These are phyloP conservation scores for Nixonia krombeini DNA, from an alignment of 1,140 invertebrate species.

Conservation along the genomic window DNA sequence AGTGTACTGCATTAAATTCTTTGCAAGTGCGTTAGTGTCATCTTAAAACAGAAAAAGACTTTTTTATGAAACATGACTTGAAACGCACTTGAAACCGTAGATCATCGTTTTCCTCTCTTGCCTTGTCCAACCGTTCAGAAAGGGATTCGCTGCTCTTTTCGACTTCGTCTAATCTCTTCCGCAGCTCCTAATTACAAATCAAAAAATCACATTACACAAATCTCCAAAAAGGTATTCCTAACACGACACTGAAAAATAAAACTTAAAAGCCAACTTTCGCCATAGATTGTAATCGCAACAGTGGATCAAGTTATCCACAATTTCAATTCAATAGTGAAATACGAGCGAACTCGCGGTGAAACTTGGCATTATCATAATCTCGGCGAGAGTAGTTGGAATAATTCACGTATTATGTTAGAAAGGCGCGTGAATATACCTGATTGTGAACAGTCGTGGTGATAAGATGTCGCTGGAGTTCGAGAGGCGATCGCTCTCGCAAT, in stretches of 20 bases:
- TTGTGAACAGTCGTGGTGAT: slow-evolving; percentile 87
- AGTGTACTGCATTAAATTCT: too few species aligned
- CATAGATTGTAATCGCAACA: too few species aligned
- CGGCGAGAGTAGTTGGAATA: too few species aligned
- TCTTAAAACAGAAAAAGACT: background rate
- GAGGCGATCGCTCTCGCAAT: slow-evolving; percentile 82
- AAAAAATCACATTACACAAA: slow-evolving; percentile 2
- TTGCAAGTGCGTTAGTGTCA: too few species aligned
- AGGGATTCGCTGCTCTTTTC: slow-evolving; percentile 76
- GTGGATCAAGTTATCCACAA: too few species aligned
- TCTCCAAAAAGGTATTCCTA: too few species aligned
- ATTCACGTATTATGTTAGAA: background rate
- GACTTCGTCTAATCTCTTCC: slow-evolving; percentile 77
- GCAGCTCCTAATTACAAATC: slow-evolving; percentile 79
- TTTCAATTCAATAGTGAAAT: too few species aligned
- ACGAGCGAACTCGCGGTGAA: too few species aligned
- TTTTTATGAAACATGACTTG: slow-evolving; percentile 2
- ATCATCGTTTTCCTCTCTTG: slow-evolving; percentile 84
- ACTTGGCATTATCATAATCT: too few species aligned
- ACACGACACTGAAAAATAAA: too few species aligned
- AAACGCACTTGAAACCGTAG: slow-evolving; percentile 81
- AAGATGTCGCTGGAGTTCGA: slow-evolving; percentile 87
- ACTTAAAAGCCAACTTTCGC: too few species aligned
- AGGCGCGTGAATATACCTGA: slow-evolving; percentile 75
- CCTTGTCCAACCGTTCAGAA: slow-evolving; percentile 79